Evolutionary conservation across 2,113 vertebrate genomes (phyloP).

Genomic region (Cervus canadensis): DNA sequence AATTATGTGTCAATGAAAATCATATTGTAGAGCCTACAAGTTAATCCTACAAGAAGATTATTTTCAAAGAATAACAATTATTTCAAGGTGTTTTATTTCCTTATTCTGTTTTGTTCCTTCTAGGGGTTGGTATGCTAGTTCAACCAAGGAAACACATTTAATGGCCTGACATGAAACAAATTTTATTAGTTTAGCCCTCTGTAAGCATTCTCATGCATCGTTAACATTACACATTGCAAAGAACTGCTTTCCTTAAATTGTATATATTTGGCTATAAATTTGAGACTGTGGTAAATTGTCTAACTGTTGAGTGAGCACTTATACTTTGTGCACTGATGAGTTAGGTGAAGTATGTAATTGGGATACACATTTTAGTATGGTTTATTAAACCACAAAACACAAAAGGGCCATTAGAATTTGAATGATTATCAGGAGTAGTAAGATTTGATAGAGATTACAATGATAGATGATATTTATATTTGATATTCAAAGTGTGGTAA

Average conservation of each 20-base stretch:
- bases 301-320: conserved; percentile 46
- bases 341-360: conserved; percentile 63
- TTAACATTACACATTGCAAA: conserved; percentile 45
- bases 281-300: conserved; percentile 27
- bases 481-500: neutral
- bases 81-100: conserved; percentile 58
- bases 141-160: conserved; percentile 38
- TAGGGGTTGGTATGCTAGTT: conserved; percentile 41
- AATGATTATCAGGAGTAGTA: conserved; percentile 6
- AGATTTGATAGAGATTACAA: conserved; percentile 10
- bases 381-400: conserved; percentile 37
- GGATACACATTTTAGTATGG: conserved; percentile 33
- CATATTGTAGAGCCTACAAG: neutral
- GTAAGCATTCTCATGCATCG: conserved; percentile 46
- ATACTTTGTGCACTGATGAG: conserved; percentile 32
- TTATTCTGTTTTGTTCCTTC: neutral
- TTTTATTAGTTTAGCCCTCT: conserved; percentile 57
- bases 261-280: conserved; percentile 31
- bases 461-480: conserved; percentile 3
- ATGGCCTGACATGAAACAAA: conserved; percentile 37
- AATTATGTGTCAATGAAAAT: conserved; percentile 48
- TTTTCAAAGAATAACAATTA: conserved; percentile 35
- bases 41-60: neutral
- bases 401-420: conserved; percentile 44
- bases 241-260: conserved; percentile 44